Evolutionary conservation across 2,888 invertebrate species (phyloP), one percentile per base, ranked within the genome.

Genomic region (Arge pagana): DNA sequence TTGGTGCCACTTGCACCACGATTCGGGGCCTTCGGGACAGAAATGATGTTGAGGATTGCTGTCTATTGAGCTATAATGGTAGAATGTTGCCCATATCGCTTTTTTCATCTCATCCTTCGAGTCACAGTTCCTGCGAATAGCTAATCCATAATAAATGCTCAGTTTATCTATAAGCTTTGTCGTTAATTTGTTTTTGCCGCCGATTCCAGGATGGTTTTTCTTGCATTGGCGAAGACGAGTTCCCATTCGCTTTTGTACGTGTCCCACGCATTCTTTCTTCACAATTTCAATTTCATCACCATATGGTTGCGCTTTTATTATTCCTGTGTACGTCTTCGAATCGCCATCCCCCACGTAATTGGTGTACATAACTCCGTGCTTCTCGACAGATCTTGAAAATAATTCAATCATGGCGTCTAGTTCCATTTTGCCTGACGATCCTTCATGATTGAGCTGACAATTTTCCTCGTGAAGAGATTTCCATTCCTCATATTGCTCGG

Each of bases 331-430:
- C 8, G 52, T 55, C 45, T 55, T 55, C 11, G 40, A 33, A 53
- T 55, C 52, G 1, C 55, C 50, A 33, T 55, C 52, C 2, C 50
- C 52, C 8, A 55, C 36, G 24, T 54, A 55, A 36, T 49, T 37
- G 8, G 24, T 52, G 48, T 50, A 58, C 26, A 23, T 50, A 11
- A 52, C 53, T 30, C 36, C 30, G 42, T 51, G 30, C 26, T 53
- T 50, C 30, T 53, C 51, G 3, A 42, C 19, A 6, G 52, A 45
- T 13, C 52, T 21, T 7, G 18, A 35, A 42, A 52, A 52, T 33
- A 52, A 33, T 42, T 52, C 43, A 4, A 28, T 15, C 5, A 52
- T 23, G 30, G 45, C 21, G 10, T 45, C 52, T 26, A 52, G 39
- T 31, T 52, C 52, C 52, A 52, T 52, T 48, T 52, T 52, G 4